Evolutionary conservation across 1,140 invertebrate species (phyloP).

Genomic region (Papilio aristodemus): DNA sequence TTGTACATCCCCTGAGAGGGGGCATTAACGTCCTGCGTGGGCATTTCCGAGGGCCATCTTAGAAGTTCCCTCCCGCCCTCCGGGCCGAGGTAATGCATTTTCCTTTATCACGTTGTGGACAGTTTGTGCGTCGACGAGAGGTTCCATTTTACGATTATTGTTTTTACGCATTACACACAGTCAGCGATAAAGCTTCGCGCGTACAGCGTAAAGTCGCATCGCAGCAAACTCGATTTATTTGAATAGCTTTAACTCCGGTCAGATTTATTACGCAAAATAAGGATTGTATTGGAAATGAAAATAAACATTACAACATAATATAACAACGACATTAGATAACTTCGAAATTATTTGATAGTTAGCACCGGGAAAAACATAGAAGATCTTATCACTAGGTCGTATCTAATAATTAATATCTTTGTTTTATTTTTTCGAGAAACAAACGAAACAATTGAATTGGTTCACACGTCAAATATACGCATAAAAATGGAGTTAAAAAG

Average conservation of each 20-base stretch:
- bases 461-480: slow-evolving; percentile 8
- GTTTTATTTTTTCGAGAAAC: slow-evolving; percentile 5
- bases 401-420: neutral
- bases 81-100: slow-evolving; percentile 77
- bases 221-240: neutral
- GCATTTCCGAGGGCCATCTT: slow-evolving; percentile 69
- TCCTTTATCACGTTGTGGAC: slow-evolving; percentile 73
- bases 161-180: slow-evolving; percentile 60
- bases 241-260: neutral
- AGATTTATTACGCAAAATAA: too few relatives aligned
- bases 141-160: slow-evolving; percentile 76
- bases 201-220: slow-evolving; percentile 41
- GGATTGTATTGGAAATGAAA: too few relatives aligned
- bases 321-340: too few relatives aligned
- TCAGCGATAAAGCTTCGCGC: slow-evolving; percentile 56
- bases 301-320: too few relatives aligned
- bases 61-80: slow-evolving; percentile 59
- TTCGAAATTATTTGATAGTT: too few relatives aligned
- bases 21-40: slow-evolving; percentile 67
- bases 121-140: slow-evolving; percentile 69
- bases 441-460: slow-evolving; percentile 18
- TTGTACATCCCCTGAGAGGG: slow-evolving; percentile 61
- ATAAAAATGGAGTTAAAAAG: slow-evolving; percentile 12
- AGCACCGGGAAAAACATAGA: too few relatives aligned
- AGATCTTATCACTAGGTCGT: slow-evolving; percentile 14